Percentiles rank a stretch among this genome's conserved stretches.
These are phyloP conservation scores for Cyanoderma ruficeps DNA, from an alignment of 2,113 vertebrate genomes.

Conservation along the genomic window DNA sequence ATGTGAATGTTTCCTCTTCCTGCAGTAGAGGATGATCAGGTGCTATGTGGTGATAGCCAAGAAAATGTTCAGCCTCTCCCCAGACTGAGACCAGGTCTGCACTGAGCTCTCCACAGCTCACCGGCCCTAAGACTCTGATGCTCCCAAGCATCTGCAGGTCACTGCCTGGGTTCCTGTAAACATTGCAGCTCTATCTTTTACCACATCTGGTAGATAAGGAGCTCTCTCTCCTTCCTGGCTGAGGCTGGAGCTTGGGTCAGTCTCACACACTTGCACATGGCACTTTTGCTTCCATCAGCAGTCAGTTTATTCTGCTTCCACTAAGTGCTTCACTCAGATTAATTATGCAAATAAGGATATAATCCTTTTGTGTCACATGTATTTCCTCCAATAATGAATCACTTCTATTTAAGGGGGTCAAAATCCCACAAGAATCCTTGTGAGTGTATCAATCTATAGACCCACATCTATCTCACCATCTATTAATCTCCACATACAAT, in stretches of 20 bases:
- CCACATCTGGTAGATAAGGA: background rate
- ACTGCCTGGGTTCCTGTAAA: background rate
- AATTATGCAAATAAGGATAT: background rate
- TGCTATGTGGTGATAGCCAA: accelerated
- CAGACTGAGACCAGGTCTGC: background rate
- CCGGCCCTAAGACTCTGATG: accelerated
- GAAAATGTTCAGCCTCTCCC: background rate
- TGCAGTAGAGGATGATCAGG: background rate
- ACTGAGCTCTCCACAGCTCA: background rate
- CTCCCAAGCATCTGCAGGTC: background rate
- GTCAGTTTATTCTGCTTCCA: background rate
- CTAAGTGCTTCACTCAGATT: background rate
- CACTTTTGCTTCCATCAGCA: background rate
- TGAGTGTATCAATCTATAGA: background rate
- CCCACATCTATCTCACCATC: background rate
- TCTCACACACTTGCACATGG: accelerated
- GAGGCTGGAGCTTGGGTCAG: background rate
- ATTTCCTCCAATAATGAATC: background rate
- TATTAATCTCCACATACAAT: background rate
- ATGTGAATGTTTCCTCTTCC: background rate
- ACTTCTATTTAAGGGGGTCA: background rate
- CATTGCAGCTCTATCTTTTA: background rate
- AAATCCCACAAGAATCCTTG: background rate
- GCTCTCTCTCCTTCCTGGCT: background rate
- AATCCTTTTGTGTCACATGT: background rate